These are phyloP conservation scores for Agonopterix alstromeriana DNA, from an alignment of 2,888 invertebrate species.

Conservation along the genomic window DNA sequence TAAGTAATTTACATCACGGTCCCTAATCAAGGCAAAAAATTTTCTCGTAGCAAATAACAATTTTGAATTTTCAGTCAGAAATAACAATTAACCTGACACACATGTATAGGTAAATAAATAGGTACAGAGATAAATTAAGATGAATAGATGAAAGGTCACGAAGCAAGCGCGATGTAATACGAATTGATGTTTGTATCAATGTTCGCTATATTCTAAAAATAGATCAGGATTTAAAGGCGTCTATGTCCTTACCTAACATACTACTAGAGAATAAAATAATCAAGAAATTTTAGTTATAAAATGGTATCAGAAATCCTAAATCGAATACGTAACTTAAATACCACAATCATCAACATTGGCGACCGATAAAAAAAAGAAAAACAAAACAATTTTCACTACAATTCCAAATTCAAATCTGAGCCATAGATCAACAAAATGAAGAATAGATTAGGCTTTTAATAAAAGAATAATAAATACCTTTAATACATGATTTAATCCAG, in stretches of 20 bases:
- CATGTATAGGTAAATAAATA: no score
- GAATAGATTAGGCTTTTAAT: neutral
- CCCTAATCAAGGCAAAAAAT: no score
- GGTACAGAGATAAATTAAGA: conserved; percentile 13
- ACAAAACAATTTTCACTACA: neutral
- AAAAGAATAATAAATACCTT: conserved; percentile 26
- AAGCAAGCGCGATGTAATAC: conserved; percentile 25
- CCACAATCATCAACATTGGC: no score
- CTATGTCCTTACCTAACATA: neutral
- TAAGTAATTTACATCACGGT: no score
- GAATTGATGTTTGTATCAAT: conserved; percentile 17
- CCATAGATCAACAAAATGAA: neutral
- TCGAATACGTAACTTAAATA: no score
- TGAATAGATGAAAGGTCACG: conserved; percentile 29
- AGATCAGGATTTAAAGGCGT: conserved; percentile 15
- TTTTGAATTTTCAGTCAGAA: no score
- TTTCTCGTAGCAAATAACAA: no score
- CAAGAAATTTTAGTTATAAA: no score
- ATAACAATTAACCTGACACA: no score
- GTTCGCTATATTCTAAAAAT: conserved; percentile 21
- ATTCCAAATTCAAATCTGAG: conserved; percentile 1
- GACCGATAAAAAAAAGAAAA: no score
- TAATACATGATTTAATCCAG: conserved; percentile 40
- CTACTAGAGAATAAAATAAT: no score
- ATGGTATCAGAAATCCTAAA: no score